phyloP scores from a whole-genome alignment of 1,140 invertebrate species.

The Cherax destructor region DNA sequence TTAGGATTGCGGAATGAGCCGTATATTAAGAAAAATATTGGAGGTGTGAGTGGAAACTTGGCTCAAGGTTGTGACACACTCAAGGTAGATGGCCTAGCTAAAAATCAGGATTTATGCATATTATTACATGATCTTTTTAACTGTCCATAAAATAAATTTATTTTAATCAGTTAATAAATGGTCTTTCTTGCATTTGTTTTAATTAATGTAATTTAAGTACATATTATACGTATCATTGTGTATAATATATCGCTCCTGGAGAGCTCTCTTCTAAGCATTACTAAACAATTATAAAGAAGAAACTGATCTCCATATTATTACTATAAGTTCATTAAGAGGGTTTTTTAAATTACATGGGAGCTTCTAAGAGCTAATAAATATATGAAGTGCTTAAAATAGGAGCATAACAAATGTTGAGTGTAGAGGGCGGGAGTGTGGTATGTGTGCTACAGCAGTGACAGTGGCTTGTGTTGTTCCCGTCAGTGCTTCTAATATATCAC shows the following conservation, averaged over 20 bases:
- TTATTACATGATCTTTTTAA: neutral
- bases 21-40: neutral
- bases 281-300: neutral
- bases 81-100: neutral
- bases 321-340: neutral
- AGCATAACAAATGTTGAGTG: slow-evolving; percentile 9
- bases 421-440: slow-evolving; percentile 30
- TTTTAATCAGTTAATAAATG: neutral
- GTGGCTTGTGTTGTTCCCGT: slow-evolving; percentile 50
- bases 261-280: neutral
- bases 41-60: neutral
- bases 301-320: neutral
- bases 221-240: too few relatives aligned
- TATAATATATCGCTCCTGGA: too few relatives aligned
- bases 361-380: neutral
- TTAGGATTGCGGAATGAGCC: neutral
- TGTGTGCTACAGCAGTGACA: slow-evolving; percentile 25
- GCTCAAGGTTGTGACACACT: neutral
- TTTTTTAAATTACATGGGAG: neutral
- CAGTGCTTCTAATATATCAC: slow-evolving; percentile 14
- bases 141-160: neutral
- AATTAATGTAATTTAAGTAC: neutral
- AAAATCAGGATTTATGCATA: neutral
- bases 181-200: too few relatives aligned
- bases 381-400: neutral